These are phyloP conservation scores for Hylaea fasciaria DNA, from an alignment of 2,888 invertebrate species.

Conservation along the genomic window DNA sequence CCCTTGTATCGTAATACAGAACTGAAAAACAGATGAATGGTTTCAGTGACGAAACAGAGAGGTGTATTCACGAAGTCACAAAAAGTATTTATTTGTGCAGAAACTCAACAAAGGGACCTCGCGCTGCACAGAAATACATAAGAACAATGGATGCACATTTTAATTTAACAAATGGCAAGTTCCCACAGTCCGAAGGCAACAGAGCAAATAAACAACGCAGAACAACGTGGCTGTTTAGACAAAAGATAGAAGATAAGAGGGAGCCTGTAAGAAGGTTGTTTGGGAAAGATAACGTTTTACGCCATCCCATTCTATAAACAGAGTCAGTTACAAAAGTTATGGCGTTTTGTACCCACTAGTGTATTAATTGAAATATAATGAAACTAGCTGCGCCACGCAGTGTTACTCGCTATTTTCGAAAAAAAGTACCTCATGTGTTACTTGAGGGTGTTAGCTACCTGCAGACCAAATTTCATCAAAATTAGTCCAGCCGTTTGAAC, in stretches of 20 bases:
- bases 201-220: conserved; percentile 50
- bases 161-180: conserved; percentile 54
- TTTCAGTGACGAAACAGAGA: neutral
- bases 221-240: conserved; percentile 58
- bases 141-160: conserved; percentile 45
- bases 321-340: conserved; percentile 8
- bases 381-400: too few species aligned
- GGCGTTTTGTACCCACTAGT: too few species aligned
- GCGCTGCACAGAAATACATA: conserved; percentile 38
- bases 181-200: conserved; percentile 38
- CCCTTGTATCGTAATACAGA: too few species aligned
- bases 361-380: too few species aligned
- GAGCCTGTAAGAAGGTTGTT: conserved; percentile 61
- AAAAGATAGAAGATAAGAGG: conserved; percentile 62
- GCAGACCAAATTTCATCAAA: too few species aligned
- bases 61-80: neutral
- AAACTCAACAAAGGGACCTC: conserved; percentile 18
- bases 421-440: too few species aligned
- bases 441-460: too few species aligned
- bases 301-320: conserved; percentile 33
- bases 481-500: too few species aligned
- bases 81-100: conserved; percentile 16
- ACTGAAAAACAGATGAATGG: neutral
- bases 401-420: too few species aligned
- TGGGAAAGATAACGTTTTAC: conserved; percentile 61